These are phyloP conservation scores for Buathra laborator DNA, from an alignment of 2,888 invertebrate species.

Conservation along the genomic window DNA sequence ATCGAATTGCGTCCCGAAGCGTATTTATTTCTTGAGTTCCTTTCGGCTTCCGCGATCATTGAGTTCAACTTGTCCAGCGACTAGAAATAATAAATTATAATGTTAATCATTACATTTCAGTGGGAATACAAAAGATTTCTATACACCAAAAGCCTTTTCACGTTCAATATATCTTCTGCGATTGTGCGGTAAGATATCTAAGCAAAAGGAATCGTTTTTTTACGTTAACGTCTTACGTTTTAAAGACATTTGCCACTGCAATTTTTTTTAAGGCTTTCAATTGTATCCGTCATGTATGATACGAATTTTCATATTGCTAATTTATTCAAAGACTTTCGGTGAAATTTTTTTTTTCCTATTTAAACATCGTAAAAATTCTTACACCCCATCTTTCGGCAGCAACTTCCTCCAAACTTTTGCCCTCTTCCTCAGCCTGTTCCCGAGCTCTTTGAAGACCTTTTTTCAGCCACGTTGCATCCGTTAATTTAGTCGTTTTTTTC, in stretches of 20 bases:
- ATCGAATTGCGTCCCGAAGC: conserved; percentile 26
- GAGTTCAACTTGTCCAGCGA: conserved; percentile 86
- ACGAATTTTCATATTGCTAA: too few relatives aligned
- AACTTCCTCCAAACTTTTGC: conserved; percentile 86
- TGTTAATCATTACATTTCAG: background rate
- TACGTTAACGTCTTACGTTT: background rate
- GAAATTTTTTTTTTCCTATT: background rate
- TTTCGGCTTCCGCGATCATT: conserved; percentile 86
- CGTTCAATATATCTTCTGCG: too few relatives aligned
- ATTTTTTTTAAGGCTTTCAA: too few relatives aligned
- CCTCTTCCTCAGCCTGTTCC: conserved; percentile 87
- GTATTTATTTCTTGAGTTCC: conserved; percentile 53
- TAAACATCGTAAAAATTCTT: conserved; percentile 68
- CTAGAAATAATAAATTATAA: conserved; percentile 79
- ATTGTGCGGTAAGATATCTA: too few relatives aligned
- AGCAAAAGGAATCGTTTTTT: background rate
- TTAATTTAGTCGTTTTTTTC: conserved; percentile 76
- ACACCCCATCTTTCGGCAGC: conserved; percentile 88
- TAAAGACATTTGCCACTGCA: background rate
- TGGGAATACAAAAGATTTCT: background rate
- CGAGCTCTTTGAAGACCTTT: conserved; percentile 86
- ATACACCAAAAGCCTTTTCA: too few relatives aligned
- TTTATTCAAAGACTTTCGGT: background rate
- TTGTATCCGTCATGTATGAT: too few relatives aligned
- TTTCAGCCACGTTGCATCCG: conserved; percentile 86